Evolutionary conservation across 2,113 vertebrate species (phyloP).

Genomic region (Anhinga anhinga): DNA sequence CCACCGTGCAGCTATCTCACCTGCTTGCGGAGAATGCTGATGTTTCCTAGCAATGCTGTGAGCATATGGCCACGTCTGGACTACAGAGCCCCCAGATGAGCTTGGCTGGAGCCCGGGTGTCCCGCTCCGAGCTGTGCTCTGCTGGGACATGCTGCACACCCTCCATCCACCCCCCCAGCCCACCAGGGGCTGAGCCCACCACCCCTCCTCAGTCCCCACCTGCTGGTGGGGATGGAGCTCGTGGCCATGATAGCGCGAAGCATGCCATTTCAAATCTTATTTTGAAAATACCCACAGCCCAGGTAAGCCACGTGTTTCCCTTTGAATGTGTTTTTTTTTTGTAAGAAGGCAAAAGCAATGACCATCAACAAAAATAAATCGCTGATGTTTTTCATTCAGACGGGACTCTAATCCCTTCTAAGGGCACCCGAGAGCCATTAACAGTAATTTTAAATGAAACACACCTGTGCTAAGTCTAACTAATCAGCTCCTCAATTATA

Average conservation of each 20-base stretch:
- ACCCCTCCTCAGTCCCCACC: not conserved
- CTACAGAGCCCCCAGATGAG: accelerated
- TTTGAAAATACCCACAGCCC: not conserved
- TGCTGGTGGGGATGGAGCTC: not conserved
- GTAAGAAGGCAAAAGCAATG: not conserved
- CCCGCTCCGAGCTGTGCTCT: accelerated
- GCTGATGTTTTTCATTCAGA: not conserved
- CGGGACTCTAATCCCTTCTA: not conserved
- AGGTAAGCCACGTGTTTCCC: not conserved
- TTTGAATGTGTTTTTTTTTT: not conserved
- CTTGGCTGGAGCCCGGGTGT: not conserved
- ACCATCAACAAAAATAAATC: not conserved
- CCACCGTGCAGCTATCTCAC: accelerated
- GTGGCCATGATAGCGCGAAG: accelerated
- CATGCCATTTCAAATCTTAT: not conserved
- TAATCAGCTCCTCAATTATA: constrained; percentile 58
- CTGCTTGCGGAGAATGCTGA: accelerated
- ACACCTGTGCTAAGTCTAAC: constrained; percentile 7
- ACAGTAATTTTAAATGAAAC: constrained; percentile 54
- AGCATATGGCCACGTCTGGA: accelerated
- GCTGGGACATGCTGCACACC: accelerated
- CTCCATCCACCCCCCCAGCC: not conserved
- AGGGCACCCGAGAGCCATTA: constrained; percentile 45
- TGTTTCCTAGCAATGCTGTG: accelerated
- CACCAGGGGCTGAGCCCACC: not conserved